Base-by-base conservation (phyloP, 1,140 invertebrate genomes). In the Zaprionus ghesquierei region DNA sequence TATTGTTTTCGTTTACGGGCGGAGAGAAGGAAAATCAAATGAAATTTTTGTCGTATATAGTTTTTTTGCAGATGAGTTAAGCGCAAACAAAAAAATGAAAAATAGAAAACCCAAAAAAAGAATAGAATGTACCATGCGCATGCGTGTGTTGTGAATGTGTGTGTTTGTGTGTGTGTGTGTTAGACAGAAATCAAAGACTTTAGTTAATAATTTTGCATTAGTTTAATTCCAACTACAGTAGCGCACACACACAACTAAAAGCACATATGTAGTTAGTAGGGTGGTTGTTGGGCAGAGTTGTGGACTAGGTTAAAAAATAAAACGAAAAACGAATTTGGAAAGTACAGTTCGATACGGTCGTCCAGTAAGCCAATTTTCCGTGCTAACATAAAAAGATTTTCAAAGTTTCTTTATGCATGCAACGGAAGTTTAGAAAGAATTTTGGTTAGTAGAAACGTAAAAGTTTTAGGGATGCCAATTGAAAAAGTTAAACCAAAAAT, bases 111-210 rank as follows among this genome's bases (percentile, higher is more conserved):
- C 35, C 27, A 29, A 15, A 41, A 38, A 33, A 25, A 25, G 13
- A 5, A 13, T 10, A 76, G 75, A 79, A 92, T 91, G 87, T 91
- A 87, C 74, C 90, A 92, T 92, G 91, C 91, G 91, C 91, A 92
- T 92, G 90, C 90, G 90, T 92, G 90, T 92, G 90, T 41, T 33
- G 31, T 41, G 35, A 41, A 38, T 38, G 35, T 38, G 35, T 38
- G 35, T 38, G 29, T 33, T n/a, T n/a, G n/a, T n/a, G 35, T 35
- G 41, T 44, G 44, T 49, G 46, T 22, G 92, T 92, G 90, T 92
- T 89, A 89, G 90, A 91, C 81, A 89, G 90, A 87, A 92, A 92
- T 91, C 84, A 86, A 90, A 90, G 84, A 89, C 54, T 87, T 91
- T 91, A 90, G 90, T 91, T 87, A 76, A 73, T 46, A 90, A 90